Base-by-base conservation (phyloP, 2,797 vertebrate species). In the Propithecus perrieri region DNA sequence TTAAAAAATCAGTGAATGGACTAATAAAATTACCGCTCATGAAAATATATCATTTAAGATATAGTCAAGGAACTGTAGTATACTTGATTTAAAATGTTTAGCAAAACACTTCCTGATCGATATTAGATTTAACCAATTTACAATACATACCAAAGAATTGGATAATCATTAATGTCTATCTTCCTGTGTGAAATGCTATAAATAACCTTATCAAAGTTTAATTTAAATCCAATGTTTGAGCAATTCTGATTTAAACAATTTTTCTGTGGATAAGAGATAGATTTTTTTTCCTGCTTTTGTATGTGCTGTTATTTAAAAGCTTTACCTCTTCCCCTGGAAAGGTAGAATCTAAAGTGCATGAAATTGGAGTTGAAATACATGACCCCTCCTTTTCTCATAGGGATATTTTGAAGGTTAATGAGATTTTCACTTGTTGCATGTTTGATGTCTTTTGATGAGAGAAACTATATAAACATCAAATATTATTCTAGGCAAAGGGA, bases 391-490 rank as follows among this genome's bases (percentile, higher is more conserved):
- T 79, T 91, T 83, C 81, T 93, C 65, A 48, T 2, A 6, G 26
- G 59, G 28, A 46, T 85, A 50, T 91, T 95, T 67, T 80, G 63
- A 87, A 95, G n/a, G 22, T 95, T 96, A 96, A 96, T 5, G 3
- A 86, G 57, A 89, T 97, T 97, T 97, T 95, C 91, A 86, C 89
- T 95, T 97, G 63, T 94, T 92, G n/a, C 38, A 76, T 83, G 26
- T 95, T 89, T 95, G 76, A 94, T 87, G 15, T 93, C 57, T 94
- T 94, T 96, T 97, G 84, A 94, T 94, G 86, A 96, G 30, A 89
- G 55, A 94, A 94, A 74, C 48, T 89, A 72, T 80, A 87, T 78
- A 96, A 97, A 94, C 14, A 96, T 95, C 65, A 92, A 96, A 89
- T 94, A 97, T 96, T 97, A 95, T 87, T 96, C 69, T 94, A 96